Evolutionary conservation across 2,888 invertebrate genomes (phyloP).

Genomic region (Elegia similella): DNA sequence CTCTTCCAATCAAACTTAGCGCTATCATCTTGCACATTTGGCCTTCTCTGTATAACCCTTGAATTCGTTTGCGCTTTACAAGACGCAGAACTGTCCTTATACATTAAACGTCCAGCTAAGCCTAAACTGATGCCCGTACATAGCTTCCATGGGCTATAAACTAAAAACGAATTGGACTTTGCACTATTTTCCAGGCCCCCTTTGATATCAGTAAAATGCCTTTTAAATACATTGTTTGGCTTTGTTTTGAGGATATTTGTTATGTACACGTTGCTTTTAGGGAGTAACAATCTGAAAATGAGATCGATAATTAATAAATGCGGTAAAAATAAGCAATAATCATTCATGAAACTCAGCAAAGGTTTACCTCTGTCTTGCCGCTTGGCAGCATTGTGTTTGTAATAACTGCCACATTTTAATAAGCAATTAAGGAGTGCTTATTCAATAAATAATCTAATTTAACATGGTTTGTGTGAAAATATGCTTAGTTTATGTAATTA

Average conservation of each 20-base stretch:
- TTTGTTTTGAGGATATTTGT: constrained; percentile 57
- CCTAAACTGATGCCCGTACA: constrained; percentile 72
- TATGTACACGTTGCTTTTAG: constrained; percentile 50
- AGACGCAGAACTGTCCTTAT: constrained; percentile 81
- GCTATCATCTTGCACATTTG: constrained; percentile 71
- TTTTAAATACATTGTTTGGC: constrained; percentile 50
- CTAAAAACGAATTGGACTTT: constrained; percentile 48
- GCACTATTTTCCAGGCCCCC: constrained; percentile 45
- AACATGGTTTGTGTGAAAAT: constrained; percentile 42
- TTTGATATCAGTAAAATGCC: constrained; percentile 54
- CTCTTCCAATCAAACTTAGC: constrained; percentile 89
- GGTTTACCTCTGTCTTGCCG: constrained; percentile 60
- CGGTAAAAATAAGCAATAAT: constrained; percentile 19
- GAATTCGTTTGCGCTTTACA: constrained; percentile 82
- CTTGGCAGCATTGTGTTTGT: constrained; percentile 54
- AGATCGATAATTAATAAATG: constrained; percentile 15
- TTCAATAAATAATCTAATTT: constrained; percentile 26
- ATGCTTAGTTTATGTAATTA: constrained; percentile 31
- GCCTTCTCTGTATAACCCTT: constrained; percentile 81
- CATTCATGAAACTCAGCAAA: constrained; percentile 23
- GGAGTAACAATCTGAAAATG: constrained; percentile 57
- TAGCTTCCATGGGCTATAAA: constrained; percentile 70
- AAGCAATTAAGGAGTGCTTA: constrained; percentile 20
- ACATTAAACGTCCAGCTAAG: constrained; percentile 53
- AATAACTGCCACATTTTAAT: constrained; percentile 69